Evolutionary conservation across 2,113 vertebrate species (phyloP), one percentile per base, ranked within the genome.

Genomic region (Lepidothrix coronata): DNA sequence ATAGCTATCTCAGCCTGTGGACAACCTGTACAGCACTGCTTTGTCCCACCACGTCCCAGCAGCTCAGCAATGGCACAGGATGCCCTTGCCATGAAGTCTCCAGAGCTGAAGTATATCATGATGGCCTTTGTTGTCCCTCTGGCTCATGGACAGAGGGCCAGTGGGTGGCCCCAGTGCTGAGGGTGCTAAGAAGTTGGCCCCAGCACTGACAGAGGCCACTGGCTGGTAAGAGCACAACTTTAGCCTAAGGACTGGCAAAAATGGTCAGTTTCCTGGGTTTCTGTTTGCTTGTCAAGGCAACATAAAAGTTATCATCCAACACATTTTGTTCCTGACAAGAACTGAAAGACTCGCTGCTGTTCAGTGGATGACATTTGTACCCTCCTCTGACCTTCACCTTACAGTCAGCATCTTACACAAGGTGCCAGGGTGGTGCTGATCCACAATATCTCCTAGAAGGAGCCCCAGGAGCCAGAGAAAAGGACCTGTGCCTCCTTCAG

Each of bases 341-440:
- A 41, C 43, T 48, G 21, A 35, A 61, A 68, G 68, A 18, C 12
- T 75, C 11, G 15, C 3, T 41, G 33, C 5, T 5, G 7, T 63
- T 52, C 41, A 68, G 5, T 20, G 25, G 14, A 5, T 59, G 44
- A 41, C 7, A 12, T 23, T n/a, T 63, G 49, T 46, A 13, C 3
- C 17, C 7, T 62, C 48, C 62, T 84, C 41, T 70, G 58, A 73
- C 41, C 12, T 25, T 33, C 46, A 2, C 5, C 30, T 82, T 62
- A 37, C 18, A 66, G 21, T 16, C 51, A 74, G 9, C 5, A 6
- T 37, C 30, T 58, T 20, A 18, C 15, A 55, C 23, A 35, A 0
- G 1, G 12, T 2, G 9, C 16, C 4, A 13, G 33, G 19, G 5
- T 59, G 14, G 7, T 5, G 1, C 33, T 43, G 30, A 57, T n/a